Conservation (phyloP, 2,888 invertebrate genomes). For the Mantis religiosa region DNA sequence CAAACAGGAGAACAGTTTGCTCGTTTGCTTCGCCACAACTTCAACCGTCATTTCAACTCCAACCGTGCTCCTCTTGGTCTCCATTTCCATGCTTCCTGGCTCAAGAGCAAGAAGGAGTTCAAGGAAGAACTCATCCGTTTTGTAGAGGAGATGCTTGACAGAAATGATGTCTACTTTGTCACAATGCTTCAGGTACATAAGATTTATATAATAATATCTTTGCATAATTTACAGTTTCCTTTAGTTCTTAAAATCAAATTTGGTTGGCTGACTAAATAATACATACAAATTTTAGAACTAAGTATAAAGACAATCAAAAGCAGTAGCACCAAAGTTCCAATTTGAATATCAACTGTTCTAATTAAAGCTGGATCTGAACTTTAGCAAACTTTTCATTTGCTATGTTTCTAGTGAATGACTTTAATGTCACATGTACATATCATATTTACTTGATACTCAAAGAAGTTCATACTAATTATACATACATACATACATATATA, state of each 20-base stretch:
- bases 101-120: slow-evolving; percentile 90
- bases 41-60: slow-evolving; percentile 87
- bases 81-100: slow-evolving; percentile 93
- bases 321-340: no score
- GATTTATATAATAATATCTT: background rate
- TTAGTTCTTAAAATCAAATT: background rate
- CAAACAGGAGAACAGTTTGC: slow-evolving; percentile 87
- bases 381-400: no score
- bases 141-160: slow-evolving; percentile 85
- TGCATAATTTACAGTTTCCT: background rate
- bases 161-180: slow-evolving; percentile 89
- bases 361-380: no score
- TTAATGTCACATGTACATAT: no score
- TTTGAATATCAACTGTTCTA: no score
- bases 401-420: no score
- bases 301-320: background rate
- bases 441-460: no score
- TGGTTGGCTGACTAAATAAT: background rate
- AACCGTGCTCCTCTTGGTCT: slow-evolving; percentile 91
- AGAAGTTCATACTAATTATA: no score
- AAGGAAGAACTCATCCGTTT: slow-evolving; percentile 87
- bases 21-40: slow-evolving; percentile 86
- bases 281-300: background rate
- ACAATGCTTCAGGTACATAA: slow-evolving; percentile 66
- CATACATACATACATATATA: no score